Base-by-base conservation (phyloP, 2,888 invertebrate genomes). In the Lypha dubia region DNA sequence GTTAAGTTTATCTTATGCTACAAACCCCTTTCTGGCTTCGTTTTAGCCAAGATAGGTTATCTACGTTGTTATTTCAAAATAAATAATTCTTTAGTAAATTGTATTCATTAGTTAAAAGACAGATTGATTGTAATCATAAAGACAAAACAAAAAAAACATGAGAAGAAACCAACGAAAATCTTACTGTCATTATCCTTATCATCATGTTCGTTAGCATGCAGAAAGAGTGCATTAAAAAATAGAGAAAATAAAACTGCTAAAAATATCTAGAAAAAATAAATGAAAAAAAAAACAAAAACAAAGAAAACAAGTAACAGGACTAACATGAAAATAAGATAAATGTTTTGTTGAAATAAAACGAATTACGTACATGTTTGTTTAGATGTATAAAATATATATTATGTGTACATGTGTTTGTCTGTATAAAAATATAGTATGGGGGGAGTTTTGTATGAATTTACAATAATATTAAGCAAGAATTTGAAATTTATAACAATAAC, bases 121-220 rank as follows among this genome's bases (percentile, higher is more conserved):
- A 83, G 79, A 83, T 74, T 74, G 79, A 46, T 71, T 77, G 8
- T 68, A 83, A 83, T 73, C 73, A 79, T 24, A 63, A 41, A 35
- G 9, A 51, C n/a, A 56, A 28, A 28, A 32, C 7, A 32, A 32
- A 32, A 38, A 38, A 9, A 38, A 53, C 53, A 44, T n/a, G 15
- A 58, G 56, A 60, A 11, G 24, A 68, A 71, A 38, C 49, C 17
- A 51, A 13, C 58, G 77, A 73, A 38, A 28, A 71, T 70, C 71
- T 71, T 49, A 71, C 28, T 56, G 35, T 67, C 73, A 68, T 77
- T 73, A 67, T 82, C 51, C 60, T 44, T 63, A 83, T 74, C 24
- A 46, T 32, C 53, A 68, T 68, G 63, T 67, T 74, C 62, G 62
- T 73, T 71, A 62, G 60, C 77, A 68, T 74, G 73, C 76, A 82